These are phyloP conservation scores for Mythimna pallens DNA, from an alignment of 2,888 invertebrate genomes.

Conservation along the genomic window DNA sequence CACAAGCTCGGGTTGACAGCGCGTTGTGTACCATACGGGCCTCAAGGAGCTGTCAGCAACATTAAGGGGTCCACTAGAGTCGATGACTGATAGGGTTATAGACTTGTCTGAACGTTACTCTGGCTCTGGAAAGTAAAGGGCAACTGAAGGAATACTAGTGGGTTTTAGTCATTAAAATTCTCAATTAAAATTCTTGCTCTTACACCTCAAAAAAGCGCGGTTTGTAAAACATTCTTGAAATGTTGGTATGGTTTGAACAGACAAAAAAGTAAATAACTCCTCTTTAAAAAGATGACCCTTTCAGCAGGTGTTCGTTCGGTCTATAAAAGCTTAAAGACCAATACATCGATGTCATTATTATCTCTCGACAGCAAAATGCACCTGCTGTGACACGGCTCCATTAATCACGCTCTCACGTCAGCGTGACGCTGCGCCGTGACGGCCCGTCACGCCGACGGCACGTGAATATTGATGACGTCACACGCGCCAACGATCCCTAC, in stretches of 20 bases:
- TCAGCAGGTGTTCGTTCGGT: conserved; percentile 35
- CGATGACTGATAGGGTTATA: no score
- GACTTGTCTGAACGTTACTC: no score
- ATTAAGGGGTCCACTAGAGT: no score
- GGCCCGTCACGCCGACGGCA: conserved; percentile 52
- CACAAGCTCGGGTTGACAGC: no score
- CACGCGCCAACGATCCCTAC: conserved; percentile 54
- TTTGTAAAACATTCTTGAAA: not conserved
- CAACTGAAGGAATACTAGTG: no score
- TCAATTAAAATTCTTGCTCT: no score
- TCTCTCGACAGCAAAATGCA: conserved; percentile 65
- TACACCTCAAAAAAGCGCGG: no score
- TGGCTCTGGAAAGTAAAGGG: no score
- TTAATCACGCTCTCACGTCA: conserved; percentile 67
- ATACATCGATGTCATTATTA: conserved; percentile 60
- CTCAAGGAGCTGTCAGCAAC: no score
- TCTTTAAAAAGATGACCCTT: conserved; percentile 18
- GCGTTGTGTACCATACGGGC: no score
- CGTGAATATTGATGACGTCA: conserved; percentile 67
- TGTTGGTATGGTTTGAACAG: no score
- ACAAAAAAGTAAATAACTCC: not conserved
- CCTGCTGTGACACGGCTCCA: conserved; percentile 57
- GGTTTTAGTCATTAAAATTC: no score
- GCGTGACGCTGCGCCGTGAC: conserved; percentile 57
- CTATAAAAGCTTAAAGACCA: conserved; percentile 38